These are phyloP conservation scores for Neogale vison DNA, from an alignment of 2,113 vertebrate genomes.

Conservation along the genomic window DNA sequence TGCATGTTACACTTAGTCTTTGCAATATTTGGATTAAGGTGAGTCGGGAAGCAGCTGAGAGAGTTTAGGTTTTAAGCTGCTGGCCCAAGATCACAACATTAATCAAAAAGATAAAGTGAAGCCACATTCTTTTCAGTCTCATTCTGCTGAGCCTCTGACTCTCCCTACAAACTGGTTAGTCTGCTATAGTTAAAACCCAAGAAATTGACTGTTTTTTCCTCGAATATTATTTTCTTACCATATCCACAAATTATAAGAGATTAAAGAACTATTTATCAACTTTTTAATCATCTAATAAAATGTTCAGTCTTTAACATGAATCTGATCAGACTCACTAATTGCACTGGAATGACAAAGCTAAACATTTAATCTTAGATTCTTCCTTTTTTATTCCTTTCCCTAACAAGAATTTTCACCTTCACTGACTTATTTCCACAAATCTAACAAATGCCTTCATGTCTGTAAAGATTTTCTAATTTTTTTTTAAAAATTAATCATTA, in stretches of 20 bases:
- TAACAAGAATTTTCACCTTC: conserved; percentile 37
- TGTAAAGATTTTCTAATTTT: not conserved
- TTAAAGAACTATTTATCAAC: conserved; percentile 1
- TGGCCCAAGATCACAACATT: not conserved
- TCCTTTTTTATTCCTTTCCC: not conserved
- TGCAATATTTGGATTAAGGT: not conserved
- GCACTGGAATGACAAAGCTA: conserved; percentile 13
- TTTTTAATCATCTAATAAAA: conserved; percentile 48
- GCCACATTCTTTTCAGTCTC: not conserved
- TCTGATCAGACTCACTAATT: conserved; percentile 18
- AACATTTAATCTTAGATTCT: not conserved
- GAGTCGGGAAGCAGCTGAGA: not conserved
- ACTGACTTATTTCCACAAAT: conserved; percentile 13
- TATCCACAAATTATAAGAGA: not conserved
- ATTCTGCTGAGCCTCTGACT: not conserved
- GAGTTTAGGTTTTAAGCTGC: not conserved
- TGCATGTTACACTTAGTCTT: not conserved
- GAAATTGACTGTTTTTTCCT: not conserved
- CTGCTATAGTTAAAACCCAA: not conserved
- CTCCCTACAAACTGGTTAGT: not conserved
- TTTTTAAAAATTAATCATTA: not conserved
- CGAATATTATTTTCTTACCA: not conserved
- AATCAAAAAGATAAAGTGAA: conserved; percentile 3
- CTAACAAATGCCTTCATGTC: not conserved
- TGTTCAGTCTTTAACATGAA: conserved; percentile 16